Evolutionary conservation across 2,797 vertebrate genomes (phyloP), one percentile per base, ranked within the genome.

Genomic region (Chaetophractus vellerosus): DNA sequence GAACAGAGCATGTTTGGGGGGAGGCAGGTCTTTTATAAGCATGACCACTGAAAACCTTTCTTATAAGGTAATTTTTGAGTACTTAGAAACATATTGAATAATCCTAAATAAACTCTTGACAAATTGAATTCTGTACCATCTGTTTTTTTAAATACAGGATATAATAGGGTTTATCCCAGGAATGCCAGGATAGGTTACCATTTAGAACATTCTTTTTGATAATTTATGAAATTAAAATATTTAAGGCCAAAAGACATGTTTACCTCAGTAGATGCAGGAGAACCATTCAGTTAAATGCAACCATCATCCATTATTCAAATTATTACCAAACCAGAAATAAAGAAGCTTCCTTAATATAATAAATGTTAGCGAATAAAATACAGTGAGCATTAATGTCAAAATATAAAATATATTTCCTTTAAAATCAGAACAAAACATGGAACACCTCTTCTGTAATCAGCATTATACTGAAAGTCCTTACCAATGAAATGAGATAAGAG

Each of bases 261-360:
- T 68, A 84, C 69, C 69, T 63, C 45, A 63, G 90, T 9, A 45
- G 61, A 84, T 28, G 19, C 55, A 41, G 36, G 57, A 57, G 10
- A 89, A 79, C 38, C 36, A 72, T 69, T 93, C 68, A 41, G 9
- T 82, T 86, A 76, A 69, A 71, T 64, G 38, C 16, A 63, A n/a
- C 63, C 31, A 63, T 72, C 26, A 84, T 72, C 78, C 41, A 64
- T 86, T 63, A 61, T 55, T 52, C 64, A 82, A 81, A 38, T 31
- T 45, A 3, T 52, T 75, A 76, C 74, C 45, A 82, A 90, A 38
- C 45, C 48, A 83, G 12, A 82, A 63, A 59, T 61, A 12, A 71
- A 89, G 45, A 69, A 26, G 41, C 50, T 93, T 71, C 76, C 63
- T 87, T 93, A 63, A 81, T 76, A 36, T 68, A 76, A 52, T 79